Percentiles rank a stretch among this genome's conserved stretches.
Evolutionary conservation across 1,140 invertebrate genomes (phyloP).

Genomic region (Oncopeltus fasciatus): DNA sequence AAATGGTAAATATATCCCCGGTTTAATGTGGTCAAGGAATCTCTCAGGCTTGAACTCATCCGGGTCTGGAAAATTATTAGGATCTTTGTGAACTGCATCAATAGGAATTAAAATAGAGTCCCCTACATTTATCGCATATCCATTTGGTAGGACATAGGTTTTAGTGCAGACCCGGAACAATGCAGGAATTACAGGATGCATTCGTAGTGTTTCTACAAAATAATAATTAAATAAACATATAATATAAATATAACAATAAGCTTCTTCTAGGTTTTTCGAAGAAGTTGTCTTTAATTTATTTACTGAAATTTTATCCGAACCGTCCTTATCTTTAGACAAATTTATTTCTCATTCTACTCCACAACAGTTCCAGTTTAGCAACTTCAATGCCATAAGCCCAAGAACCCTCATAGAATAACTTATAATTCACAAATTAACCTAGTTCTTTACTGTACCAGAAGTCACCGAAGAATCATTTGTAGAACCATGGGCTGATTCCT

Average conservation of each 20-base stretch:
- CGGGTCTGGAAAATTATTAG: not conserved
- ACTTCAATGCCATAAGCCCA: no score
- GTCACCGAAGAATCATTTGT: no score
- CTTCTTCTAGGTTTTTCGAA: no score
- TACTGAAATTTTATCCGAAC: no score
- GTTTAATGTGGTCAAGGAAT: not conserved
- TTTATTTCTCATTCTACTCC: no score
- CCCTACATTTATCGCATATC: not conserved
- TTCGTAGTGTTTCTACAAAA: not conserved
- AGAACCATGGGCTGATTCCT: no score
- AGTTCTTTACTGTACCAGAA: no score
- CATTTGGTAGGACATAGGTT: not conserved
- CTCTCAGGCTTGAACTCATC: not conserved
- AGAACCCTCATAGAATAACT: no score
- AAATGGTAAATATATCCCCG: not conserved
- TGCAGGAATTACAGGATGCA: not conserved
- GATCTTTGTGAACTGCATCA: not conserved
- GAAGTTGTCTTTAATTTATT: no score
- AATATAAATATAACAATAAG: not conserved
- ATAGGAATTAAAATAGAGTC: not conserved
- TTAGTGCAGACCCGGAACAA: not conserved
- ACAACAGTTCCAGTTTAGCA: no score
- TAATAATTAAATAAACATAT: not conserved
- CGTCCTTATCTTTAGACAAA: no score
- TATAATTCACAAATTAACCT: no score